Evolutionary conservation across 2,888 invertebrate genomes (phyloP).

Genomic region (Rapana venosa): DNA sequence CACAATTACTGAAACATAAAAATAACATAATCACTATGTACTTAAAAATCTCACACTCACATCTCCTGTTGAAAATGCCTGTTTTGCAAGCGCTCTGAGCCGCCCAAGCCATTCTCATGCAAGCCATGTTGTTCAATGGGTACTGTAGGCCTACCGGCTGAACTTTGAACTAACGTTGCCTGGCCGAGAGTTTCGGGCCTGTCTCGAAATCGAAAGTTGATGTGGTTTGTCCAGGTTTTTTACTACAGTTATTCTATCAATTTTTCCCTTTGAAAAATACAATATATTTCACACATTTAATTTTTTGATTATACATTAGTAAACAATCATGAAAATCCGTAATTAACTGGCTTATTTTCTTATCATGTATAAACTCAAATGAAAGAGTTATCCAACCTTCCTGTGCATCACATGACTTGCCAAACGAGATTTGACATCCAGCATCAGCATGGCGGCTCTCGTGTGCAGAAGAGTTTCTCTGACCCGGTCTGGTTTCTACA

Average conservation of each 20-base stretch:
- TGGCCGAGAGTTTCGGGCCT: conserved; percentile 9
- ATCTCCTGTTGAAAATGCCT: conserved; percentile 6
- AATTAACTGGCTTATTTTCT: too few relatives aligned
- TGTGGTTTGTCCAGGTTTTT: too few relatives aligned
- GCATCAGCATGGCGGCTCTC: conserved; percentile 50
- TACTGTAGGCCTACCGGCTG: conserved; percentile 54
- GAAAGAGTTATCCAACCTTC: not conserved
- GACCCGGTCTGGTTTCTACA: conserved; percentile 23
- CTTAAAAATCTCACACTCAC: conserved; percentile 35
- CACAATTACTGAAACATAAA: not conserved
- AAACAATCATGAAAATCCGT: too few relatives aligned
- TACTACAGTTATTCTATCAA: too few relatives aligned
- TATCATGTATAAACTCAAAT: too few relatives aligned
- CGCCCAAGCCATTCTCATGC: conserved; percentile 56
- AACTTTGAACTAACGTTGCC: conserved; percentile 64
- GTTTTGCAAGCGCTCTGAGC: conserved; percentile 28
- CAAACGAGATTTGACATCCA: not conserved
- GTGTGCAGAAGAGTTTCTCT: conserved; percentile 38
- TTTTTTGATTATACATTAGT: too few relatives aligned
- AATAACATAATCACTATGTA: too few relatives aligned
- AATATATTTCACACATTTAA: too few relatives aligned
- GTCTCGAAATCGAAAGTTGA: too few relatives aligned
- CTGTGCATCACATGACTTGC: conserved; percentile 6
- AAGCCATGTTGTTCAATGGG: conserved; percentile 57
- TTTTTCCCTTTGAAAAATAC: too few relatives aligned